Evolutionary conservation across 2,113 vertebrate species (phyloP), one percentile per base, ranked within the genome.

Genomic region (Hydropotes inermis): DNA sequence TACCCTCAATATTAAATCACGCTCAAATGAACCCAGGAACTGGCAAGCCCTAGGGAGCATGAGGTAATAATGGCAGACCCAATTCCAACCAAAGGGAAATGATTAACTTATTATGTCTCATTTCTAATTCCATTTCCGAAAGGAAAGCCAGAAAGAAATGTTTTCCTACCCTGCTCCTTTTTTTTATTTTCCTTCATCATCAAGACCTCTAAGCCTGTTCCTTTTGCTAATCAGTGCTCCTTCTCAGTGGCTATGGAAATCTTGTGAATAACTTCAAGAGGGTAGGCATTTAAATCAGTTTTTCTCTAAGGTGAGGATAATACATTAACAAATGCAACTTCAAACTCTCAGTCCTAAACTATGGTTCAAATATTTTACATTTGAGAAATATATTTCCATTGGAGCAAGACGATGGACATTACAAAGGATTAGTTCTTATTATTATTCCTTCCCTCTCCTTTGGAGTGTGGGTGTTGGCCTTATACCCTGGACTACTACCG

Each of bases 101-200:
- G 74, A 94, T 55, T 50, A 85, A 58, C 60, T 85, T 47, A 92
- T 76, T 61, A 36, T 86, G 27, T 79, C 39, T 91, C 78, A 23
- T 50, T 82, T 96, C 67, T 83, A 91, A 94, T 92, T 88, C 86
- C 70, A 83, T 92, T 92, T 97, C 57, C n/a, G 54, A 95, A 93
- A 92, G 70, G 58, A 93, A 97, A 93, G 60, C 86, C 86, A 92
- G 55, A 64, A 28, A 87, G 50, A 89, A 93, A 81, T 30, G 33
- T 2, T 33, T 97, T 84, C 57, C 50, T n/a, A 50, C 2, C 28
- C 36, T 92, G 58, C n/a, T 55, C 36, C 36, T 45, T 55, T 15
- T 45, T 67, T 23, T 47, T 54, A n/a, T 74, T 76, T 39, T 47
- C 36, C 58, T 82, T 47, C 58, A 82, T n/a, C 67, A 64, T 94